Evolutionary conservation across 2,113 vertebrate species (phyloP).

Genomic region (Pterocles burchelli): DNA sequence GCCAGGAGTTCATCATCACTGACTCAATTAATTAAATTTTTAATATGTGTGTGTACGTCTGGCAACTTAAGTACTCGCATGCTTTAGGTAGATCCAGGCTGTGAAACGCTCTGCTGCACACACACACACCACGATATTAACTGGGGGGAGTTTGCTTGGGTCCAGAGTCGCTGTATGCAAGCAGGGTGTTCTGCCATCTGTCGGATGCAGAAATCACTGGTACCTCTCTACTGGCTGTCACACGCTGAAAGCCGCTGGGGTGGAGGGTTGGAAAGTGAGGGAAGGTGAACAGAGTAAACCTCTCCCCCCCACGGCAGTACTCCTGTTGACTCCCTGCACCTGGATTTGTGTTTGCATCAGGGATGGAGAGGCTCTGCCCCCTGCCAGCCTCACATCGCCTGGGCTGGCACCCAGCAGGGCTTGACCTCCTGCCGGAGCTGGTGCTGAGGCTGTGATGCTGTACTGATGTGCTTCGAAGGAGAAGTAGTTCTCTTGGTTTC

Average conservation of each 20-base stretch:
- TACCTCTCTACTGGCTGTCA: neutral
- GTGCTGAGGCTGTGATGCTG: neutral
- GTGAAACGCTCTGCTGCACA: neutral
- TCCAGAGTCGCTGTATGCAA: neutral
- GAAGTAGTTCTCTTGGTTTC: neutral
- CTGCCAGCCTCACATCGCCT: neutral
- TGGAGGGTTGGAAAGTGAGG: neutral
- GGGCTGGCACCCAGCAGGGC: neutral
- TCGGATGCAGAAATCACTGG: neutral
- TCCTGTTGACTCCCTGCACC: neutral
- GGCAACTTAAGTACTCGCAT: neutral
- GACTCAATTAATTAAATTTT: neutral
- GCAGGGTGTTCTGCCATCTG: neutral
- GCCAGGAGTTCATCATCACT: neutral
- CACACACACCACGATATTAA: neutral
- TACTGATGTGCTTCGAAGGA: neutral
- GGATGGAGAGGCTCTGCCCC: neutral
- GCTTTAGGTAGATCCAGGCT: neutral
- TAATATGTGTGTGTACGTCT: neutral
- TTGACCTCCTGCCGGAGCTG: neutral
- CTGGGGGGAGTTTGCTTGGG: neutral
- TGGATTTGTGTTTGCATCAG: neutral
- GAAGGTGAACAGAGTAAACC: neutral
- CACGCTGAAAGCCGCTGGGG: neutral
- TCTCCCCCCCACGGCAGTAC: neutral